Conservation (phyloP, 2,113 vertebrate species). For the Alectura lathami region DNA sequence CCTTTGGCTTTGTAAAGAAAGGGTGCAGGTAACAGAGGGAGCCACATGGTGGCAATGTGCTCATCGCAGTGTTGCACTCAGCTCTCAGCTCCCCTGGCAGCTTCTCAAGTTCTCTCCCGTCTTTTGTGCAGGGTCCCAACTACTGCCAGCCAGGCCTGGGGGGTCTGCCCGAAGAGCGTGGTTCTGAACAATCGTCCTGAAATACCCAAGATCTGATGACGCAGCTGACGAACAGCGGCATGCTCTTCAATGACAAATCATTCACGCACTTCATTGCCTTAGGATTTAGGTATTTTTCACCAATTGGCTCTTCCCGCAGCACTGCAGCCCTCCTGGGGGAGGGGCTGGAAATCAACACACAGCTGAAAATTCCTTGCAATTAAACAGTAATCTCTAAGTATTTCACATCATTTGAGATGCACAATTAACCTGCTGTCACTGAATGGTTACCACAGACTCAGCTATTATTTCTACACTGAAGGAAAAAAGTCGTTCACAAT, state of each 20-base stretch:
- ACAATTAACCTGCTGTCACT: background rate
- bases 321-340: background rate
- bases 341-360: background rate
- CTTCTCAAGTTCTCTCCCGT: background rate
- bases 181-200: background rate
- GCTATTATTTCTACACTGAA: background rate
- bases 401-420: background rate
- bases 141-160: background rate
- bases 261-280: background rate
- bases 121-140: background rate
- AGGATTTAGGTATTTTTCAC: background rate
- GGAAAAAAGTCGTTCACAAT: background rate
- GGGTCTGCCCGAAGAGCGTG: accelerated
- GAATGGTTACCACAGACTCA: background rate
- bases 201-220: background rate
- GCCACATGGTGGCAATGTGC: constrained; percentile 31
- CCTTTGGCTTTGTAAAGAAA: accelerated
- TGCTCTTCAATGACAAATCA: accelerated
- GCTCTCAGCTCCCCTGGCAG: background rate
- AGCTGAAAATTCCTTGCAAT: background rate
- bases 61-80: background rate
- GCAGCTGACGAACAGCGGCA: background rate
- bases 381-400: background rate
- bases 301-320: background rate
- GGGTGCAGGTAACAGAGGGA: background rate